Base-by-base conservation (phyloP, 2,797 vertebrate genomes). In the Siniperca undulata region DNA sequence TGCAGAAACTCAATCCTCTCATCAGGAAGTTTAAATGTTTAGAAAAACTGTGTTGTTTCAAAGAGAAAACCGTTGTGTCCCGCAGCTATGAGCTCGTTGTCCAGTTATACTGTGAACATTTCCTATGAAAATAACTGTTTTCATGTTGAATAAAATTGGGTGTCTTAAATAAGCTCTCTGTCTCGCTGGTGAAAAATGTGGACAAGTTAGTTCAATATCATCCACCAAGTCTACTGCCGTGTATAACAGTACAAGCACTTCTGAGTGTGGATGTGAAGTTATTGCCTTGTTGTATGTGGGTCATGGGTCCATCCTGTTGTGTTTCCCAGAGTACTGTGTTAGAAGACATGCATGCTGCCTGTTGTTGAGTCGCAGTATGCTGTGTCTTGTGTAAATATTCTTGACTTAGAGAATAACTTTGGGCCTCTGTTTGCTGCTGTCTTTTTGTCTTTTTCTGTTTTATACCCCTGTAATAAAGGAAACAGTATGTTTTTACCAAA, bases 291-390 rank as follows among this genome's bases (percentile, higher is more conserved):
- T 70, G 81, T 79, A 69, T 83, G 69, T 67, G 74, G 52, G 82
- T 87, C 70, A 69, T 34, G 72, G 72, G 80, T 80, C 73, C 62
- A 0, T 64, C 50, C 52, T 70, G 58, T 10, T 66, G 55, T 77
- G 34, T 83, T 75, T 64, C 77, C 53, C 62, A 65, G 59, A 22
- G 60, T 61, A 1, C 59, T 10, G 68, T 75, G 77, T 82, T 55
- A 73, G 72, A 67, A 0, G 58, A 74, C 42, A 71, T 86, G 84
- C 86, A 89, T 85, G 86, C 82, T 84, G 82, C 77, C 77, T 13
- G 56, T 70, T 40, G 53, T 70, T 64, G 70, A 78, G 74, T 68
- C 34, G n/a, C 73, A 83, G 56, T 79, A 68, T 67, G 58, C 66
- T 50, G 61, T 75, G n/a, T 76, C 65, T 40, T 55, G 50, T 78